Base-by-base conservation (phyloP, 2,888 invertebrate genomes). In the Drymonia ruficornis region DNA sequence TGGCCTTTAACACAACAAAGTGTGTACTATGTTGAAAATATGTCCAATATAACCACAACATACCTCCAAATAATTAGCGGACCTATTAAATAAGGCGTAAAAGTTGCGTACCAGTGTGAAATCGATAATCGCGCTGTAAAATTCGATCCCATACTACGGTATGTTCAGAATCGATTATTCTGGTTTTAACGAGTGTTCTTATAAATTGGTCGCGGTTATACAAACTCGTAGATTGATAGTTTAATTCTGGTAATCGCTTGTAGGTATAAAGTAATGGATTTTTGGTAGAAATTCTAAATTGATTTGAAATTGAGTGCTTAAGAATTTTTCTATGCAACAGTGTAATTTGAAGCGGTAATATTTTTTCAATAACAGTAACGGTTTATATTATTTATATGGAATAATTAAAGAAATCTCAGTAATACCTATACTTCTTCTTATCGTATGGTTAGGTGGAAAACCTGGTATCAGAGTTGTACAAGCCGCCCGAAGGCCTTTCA, bases 71-170 rank as follows among this genome's bases (percentile, higher is more conserved):
- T 85, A 82, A 83, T 87, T 87, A 89, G 82, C 84, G 60, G 71
- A 77, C 80, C 29, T 81, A 83, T 86, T 83, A 85, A 85, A 80
- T 69, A 58, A 73, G 72, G 74, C 73, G 77, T 84, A 83, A 84
- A 83, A 64, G 56, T 70, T 60, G 63, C 81, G 76, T 65, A 74
- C 66, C 63, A 71, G 78, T 80, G 84, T 78, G 76, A 80, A 76
- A 79, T 80, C 74, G 74, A 78, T 83, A 81, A 84, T 80, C 67
- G 75, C 72, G 67, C 69, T 72, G 68, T 80, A 77, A 76, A 78
- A 70, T 70, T 76, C 74, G 63, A 71, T 73, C 56, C 64, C 67
- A 48, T 48, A 47, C 46, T 57, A 58, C 63, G 56, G 58, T 55
- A 58, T 59, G 56, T 50, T 55, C 62, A 56, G 61, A 60, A 59